Evolutionary conservation across 2,113 vertebrate species (phyloP).

Genomic region (Pteronura brasiliensis): DNA sequence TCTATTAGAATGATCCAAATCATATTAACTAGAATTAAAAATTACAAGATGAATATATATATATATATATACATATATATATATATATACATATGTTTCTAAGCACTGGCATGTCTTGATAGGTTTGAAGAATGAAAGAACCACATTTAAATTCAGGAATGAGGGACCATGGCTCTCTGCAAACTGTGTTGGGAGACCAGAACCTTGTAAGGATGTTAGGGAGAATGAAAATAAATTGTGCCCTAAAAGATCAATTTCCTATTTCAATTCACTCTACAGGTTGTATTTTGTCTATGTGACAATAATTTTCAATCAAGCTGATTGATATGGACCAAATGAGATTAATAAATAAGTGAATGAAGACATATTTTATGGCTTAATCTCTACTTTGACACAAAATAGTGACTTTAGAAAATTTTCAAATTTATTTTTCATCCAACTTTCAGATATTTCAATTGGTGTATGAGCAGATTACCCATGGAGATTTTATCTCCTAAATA

Average conservation of each 20-base stretch:
- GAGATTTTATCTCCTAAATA: background rate
- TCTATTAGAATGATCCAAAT: background rate
- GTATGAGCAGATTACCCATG: background rate
- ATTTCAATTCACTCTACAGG: background rate
- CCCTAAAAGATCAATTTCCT: background rate
- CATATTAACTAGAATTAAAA: background rate
- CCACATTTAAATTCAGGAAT: background rate
- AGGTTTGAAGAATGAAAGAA: background rate
- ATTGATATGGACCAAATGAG: background rate
- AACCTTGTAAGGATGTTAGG: background rate
- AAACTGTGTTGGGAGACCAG: background rate
- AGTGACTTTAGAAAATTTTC: background rate
- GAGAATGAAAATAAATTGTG: background rate
- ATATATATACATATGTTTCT: background rate
- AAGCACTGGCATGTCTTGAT: background rate
- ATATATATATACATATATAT: rapidly evolving
- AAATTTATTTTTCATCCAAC: background rate
- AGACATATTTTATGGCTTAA: background rate
- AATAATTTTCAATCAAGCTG: background rate
- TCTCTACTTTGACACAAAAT: background rate
- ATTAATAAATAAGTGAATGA: background rate
- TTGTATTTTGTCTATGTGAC: background rate
- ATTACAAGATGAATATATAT: background rate
- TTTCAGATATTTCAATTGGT: background rate
- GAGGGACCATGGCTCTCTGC: background rate